Evolutionary conservation across 1,140 invertebrate species (phyloP), one percentile per base, ranked within the genome.

Genomic region (Hylaeus anthracinus): DNA sequence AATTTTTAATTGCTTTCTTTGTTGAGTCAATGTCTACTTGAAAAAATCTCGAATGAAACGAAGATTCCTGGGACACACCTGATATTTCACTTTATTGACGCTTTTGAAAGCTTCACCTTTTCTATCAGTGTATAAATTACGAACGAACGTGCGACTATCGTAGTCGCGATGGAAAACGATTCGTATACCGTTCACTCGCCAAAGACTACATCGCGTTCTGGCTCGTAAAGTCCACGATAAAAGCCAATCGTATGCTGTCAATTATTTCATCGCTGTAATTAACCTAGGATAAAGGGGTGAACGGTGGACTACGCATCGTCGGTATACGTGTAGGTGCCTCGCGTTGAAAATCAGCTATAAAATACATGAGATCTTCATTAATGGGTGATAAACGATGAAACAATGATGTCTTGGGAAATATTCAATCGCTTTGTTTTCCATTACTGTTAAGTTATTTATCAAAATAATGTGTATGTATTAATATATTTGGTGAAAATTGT

Each of bases 71-170:
- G 15, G 77, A 79, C 70, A 65, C 69, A n/a, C 48, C 3, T 72
- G 60, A 79, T 79, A 79, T 79, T 79, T 39, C 51, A 15, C 51
- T 39, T 41, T 41, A 51, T 5, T 65, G 39, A 48, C 60, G 60
- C 70, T 48, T 66, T 64, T 41, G 51, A 73, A 79, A 65, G 77
- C 53, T 73, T 73, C 77, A 79, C 70, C 61, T 73, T 65, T 73
- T 58, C 39, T 61, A 5, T 26, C 61, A 26, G 26, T 3, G 77
- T 45, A 73, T 56, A 73, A 79, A 73, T 65, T 65, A 64, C 61
- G 15, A 39, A 5, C 41, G 56, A 72, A 72, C 70, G 43, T n/a
- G 8, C 39, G n/a, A 39, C 15, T 43, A 60, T 53, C 45, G n/a
- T 12, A 55, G 51, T 41, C 37, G 55, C 15, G 45, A 61, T 48